A percentile compares a stretch with the other conserved stretches of the same genome.
These are phyloP conservation scores for Pterophyllum scalare DNA, from an alignment of 2,113 vertebrate genomes.

Conservation along the genomic window DNA sequence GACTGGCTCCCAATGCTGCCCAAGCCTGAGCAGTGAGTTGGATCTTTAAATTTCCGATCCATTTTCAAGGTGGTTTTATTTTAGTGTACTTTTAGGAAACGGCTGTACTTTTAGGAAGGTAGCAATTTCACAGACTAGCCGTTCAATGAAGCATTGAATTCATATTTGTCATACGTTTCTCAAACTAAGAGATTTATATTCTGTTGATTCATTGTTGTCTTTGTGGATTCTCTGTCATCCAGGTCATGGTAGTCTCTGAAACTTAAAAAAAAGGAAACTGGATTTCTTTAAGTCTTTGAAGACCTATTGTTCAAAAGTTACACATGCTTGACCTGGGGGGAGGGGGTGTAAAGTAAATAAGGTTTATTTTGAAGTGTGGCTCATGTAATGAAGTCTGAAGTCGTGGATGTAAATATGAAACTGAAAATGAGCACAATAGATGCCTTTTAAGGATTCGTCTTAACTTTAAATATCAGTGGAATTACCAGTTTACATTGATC, in stretches of 20 bases:
- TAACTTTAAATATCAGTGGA: not conserved
- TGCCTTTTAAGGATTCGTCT: not conserved
- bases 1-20: not conserved
- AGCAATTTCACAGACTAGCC: not conserved
- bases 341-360: not conserved
- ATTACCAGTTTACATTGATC: not conserved
- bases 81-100: not conserved
- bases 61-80: too few relatives aligned
- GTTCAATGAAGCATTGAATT: not conserved
- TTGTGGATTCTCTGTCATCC: too few relatives aligned
- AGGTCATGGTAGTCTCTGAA: too few relatives aligned
- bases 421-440: not conserved
- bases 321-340: too few relatives aligned
- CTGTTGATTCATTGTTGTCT: too few relatives aligned
- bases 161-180: not conserved
- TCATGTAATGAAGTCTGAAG: not conserved
- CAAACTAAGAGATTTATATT: not conserved
- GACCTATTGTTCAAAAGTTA: not conserved
- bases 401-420: not conserved
- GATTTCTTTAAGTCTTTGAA: too few relatives aligned
- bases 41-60: not conserved
- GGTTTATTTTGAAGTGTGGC: not conserved
- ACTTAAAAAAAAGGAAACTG: too few relatives aligned
- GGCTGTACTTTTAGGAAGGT: not conserved
- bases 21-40: fast-evolving